Percentiles rank a stretch among this genome's conserved stretches.
Conservation (phyloP, 2,888 invertebrate species). For the Drymonia ruficornis region DNA sequence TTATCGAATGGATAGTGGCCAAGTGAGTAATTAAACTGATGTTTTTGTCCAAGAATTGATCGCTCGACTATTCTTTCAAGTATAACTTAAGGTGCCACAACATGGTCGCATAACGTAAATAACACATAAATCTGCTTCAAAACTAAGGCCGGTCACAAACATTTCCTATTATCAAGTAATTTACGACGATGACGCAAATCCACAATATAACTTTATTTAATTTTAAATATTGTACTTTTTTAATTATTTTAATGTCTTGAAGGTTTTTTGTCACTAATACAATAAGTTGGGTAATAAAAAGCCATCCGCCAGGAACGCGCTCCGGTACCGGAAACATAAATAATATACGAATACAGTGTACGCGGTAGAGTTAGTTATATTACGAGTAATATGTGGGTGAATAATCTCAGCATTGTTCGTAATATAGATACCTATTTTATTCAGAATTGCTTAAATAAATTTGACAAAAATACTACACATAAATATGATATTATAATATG, state of each 20-base stretch:
- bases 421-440: neutral
- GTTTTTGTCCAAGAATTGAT: too few relatives aligned
- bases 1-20: too few relatives aligned
- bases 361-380: neutral
- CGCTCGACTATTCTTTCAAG: neutral
- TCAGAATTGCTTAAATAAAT: neutral
- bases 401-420: neutral
- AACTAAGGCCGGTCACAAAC: neutral
- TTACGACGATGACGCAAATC: constrained; percentile 1
- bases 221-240: neutral
- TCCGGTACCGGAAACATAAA: constrained; percentile 35
- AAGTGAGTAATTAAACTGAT: too few relatives aligned
- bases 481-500: too few relatives aligned
- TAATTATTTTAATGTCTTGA: neutral
- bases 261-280: constrained; percentile 2
- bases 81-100: neutral
- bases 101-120: neutral
- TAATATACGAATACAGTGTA: constrained; percentile 17
- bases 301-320: neutral
- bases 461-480: neutral
- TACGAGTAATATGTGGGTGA: constrained; percentile 1
- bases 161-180: neutral
- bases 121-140: neutral
- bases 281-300: constrained; percentile 1
- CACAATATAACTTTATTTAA: neutral